phyloP scores from a whole-genome alignment of 2,113 vertebrate genomes.

The Upupa epops region DNA sequence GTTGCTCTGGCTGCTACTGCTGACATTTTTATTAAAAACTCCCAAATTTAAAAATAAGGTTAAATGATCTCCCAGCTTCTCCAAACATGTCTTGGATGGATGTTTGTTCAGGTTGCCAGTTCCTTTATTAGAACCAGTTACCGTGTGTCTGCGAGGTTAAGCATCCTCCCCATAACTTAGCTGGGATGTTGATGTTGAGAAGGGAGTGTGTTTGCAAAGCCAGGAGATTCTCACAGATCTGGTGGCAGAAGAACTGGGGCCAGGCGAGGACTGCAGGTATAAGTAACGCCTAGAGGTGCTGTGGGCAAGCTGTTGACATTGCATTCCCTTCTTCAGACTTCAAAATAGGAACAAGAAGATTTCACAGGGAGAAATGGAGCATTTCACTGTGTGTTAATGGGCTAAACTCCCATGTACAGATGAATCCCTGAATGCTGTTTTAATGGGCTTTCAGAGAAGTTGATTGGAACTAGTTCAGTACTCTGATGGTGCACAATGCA shows the following conservation, averaged over 20 bases:
- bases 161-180: not conserved
- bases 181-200: rapidly evolving
- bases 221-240: too few species aligned
- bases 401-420: not conserved
- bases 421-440: not conserved
- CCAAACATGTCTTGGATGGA: rapidly evolving
- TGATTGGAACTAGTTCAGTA: not conserved
- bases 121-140: not conserved
- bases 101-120: not conserved
- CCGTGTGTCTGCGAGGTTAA: rapidly evolving
- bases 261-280: not conserved
- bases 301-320: rapidly evolving
- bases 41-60: not conserved
- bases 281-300: not conserved
- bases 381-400: not conserved
- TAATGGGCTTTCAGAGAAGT: not conserved
- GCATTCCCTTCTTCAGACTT: rapidly evolving
- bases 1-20: not conserved
- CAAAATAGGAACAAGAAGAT: not conserved
- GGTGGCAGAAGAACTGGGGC: not conserved
- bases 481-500: rapidly evolving
- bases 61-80: not conserved
- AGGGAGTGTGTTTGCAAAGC: rapidly evolving
- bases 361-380: not conserved
- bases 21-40: not conserved